Evolutionary conservation across 2,797 vertebrate species (phyloP), one percentile per base, ranked within the genome.

Genomic region (Champsocephalus esox): DNA sequence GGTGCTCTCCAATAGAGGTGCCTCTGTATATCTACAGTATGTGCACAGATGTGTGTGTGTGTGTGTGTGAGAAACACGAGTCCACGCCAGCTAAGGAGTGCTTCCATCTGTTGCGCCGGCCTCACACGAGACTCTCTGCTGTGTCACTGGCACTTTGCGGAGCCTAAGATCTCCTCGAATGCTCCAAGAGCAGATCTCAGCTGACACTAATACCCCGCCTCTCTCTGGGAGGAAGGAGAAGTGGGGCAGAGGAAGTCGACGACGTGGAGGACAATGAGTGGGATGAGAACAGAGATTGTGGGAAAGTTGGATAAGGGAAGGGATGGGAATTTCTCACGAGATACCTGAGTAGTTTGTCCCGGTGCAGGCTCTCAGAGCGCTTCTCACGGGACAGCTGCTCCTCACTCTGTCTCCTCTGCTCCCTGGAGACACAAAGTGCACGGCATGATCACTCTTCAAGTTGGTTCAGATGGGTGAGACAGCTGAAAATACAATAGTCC

Each of bases 91-190:
- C 80, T 81, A 80, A 82, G 79, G 92, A 93, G 87, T 90, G 87
- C 87, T 92, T 92, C 92, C 92, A 93, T 94, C 91, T 93, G 92
- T 84, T 82, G 80, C 70, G 7, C 77, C 83, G 81, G 78, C 81
- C 87, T 91, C 87, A 88, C 83, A 87, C 70, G 49, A 88, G 88
- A 90, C 79, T 91, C 74, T 84, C 77, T 61, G 73, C 73, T 74
- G 81, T 88, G 87, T 93, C 83, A 84, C 71, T 80, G 87, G 69
- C 77, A 89, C 87, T 92, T 92, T 85, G 64, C 68, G 62, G 67
- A 79, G 79, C 81, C 81, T 91, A 81, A 87, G 87, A 92, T 90
- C 87, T 87, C 70, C 82, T 81, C 65, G 70, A 73, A 62, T 87
- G 78, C 87, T 91, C 81, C 59, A 73, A 72, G 79, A 86, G 75